Evolutionary conservation across 2,113 vertebrate genomes (phyloP).

Genomic region (Budorcas taxicolor): DNA sequence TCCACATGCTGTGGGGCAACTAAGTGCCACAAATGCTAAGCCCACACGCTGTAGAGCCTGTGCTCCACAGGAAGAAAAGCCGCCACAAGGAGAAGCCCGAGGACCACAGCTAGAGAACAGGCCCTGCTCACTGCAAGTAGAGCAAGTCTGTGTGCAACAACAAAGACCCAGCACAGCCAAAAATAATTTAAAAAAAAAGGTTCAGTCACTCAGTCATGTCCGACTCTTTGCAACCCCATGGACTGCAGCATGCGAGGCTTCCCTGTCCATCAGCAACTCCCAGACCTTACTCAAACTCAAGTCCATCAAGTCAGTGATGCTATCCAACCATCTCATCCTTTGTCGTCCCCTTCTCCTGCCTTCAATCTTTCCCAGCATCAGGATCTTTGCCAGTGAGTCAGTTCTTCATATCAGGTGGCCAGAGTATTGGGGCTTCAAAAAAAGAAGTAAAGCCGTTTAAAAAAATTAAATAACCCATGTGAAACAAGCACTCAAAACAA

Average conservation of each 20-base stretch:
- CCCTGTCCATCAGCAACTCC: not conserved
- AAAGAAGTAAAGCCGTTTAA: not conserved
- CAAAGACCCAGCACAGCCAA: not conserved
- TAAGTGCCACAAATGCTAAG: not conserved
- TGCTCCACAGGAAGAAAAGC: not conserved
- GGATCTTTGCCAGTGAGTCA: not conserved
- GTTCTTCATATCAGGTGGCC: not conserved
- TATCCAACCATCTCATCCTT: not conserved
- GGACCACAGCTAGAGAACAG: not conserved
- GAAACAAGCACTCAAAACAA: not conserved
- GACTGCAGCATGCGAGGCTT: not conserved
- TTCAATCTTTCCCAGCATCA: not conserved
- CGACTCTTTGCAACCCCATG: not conserved
- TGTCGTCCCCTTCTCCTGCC: not conserved
- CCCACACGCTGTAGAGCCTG: not conserved
- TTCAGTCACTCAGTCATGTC: not conserved
- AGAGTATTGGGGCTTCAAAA: not conserved
- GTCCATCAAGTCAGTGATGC: not conserved
- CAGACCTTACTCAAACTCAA: not conserved
- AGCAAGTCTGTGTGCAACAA: not conserved
- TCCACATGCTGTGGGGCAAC: not conserved
- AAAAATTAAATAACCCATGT: not conserved
- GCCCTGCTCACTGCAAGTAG: not conserved
- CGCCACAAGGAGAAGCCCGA: not conserved
- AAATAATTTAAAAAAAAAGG: not conserved